Evolutionary conservation across 2,113 vertebrate genomes (phyloP).

Genomic region (Ramphastos sulfuratus): DNA sequence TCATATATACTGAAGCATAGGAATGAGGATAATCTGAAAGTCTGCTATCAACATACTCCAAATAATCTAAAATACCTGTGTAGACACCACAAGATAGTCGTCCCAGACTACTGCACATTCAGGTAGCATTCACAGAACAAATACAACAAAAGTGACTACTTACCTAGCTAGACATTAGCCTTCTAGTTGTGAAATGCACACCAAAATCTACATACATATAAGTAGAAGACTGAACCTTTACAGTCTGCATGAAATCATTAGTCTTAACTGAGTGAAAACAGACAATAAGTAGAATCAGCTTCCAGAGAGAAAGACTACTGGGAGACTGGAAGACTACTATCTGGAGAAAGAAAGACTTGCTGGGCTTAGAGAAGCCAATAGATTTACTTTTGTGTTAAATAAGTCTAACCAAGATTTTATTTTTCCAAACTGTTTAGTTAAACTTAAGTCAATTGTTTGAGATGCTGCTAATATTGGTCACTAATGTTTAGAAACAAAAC

Average conservation of each 20-base stretch:
- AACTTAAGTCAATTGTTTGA: background rate
- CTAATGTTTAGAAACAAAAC: background rate
- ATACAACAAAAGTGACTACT: background rate
- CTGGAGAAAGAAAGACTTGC: background rate
- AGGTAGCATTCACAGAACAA: background rate
- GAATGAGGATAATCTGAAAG: background rate
- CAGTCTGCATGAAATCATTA: background rate
- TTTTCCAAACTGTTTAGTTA: background rate
- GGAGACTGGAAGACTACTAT: too few relatives aligned
- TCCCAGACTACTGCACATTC: background rate
- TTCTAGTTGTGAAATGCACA: background rate
- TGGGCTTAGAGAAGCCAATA: background rate
- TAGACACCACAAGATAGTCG: background rate
- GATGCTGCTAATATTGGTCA: background rate
- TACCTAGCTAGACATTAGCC: background rate
- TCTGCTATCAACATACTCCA: background rate
- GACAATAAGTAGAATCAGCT: background rate
- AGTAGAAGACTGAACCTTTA: background rate
- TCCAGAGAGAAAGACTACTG: background rate
- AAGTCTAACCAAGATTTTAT: background rate
- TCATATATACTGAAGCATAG: background rate
- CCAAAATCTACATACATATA: background rate
- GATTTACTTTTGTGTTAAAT: background rate
- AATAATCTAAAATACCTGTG: background rate
- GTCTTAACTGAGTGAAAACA: background rate